Conservation (phyloP, 2,113 vertebrate genomes). For the Tenrec ecaudatus region DNA sequence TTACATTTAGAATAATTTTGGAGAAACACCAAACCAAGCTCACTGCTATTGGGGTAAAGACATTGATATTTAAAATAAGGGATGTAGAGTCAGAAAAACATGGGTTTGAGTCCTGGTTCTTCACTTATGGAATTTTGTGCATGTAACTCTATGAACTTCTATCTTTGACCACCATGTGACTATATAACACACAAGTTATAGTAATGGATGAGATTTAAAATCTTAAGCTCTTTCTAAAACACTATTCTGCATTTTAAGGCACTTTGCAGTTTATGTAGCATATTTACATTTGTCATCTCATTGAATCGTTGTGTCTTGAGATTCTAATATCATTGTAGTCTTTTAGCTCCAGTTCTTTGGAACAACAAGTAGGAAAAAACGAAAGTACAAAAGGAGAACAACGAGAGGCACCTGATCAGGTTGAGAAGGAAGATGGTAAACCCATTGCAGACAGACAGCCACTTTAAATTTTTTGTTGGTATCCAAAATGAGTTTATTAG, state of each 20-base stretch:
- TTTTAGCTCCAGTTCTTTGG: not conserved
- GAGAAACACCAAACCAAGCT: not conserved
- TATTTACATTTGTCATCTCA: not conserved
- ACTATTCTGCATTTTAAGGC: not conserved
- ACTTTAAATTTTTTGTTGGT: too few species aligned
- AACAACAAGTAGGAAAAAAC: too few species aligned
- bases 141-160: too few species aligned
- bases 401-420: too few species aligned
- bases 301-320: not conserved
- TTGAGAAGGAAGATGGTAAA: too few species aligned
- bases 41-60: not conserved
- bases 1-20: conserved; percentile 23
- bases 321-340: not conserved
- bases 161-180: not conserved
- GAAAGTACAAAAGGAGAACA: too few species aligned
- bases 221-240: not conserved
- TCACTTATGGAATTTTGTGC: not conserved
- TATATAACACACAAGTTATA: not conserved
- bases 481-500: too few species aligned
- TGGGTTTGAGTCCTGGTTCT: not conserved
- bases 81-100: not conserved
- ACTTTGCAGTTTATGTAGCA: not conserved
- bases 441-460: too few species aligned
- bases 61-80: not conserved
- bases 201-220: conserved; percentile 38